phyloP scores from a whole-genome alignment of 2,888 invertebrate species.

The Opisthograptis luteolata region DNA sequence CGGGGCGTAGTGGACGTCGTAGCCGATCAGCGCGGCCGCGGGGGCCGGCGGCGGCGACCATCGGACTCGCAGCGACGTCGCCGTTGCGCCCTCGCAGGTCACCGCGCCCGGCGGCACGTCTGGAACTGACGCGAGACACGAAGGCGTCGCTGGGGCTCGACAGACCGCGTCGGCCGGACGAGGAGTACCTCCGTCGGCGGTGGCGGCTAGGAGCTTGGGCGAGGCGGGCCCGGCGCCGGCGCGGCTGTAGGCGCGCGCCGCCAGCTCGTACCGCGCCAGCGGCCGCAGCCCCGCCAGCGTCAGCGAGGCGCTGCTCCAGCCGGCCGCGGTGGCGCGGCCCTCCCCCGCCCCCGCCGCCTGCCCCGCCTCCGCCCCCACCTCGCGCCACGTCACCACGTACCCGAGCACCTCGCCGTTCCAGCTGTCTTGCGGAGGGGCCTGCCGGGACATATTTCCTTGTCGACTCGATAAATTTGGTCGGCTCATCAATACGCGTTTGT shows the following conservation, averaged over 20 bases:
- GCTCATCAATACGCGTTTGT: background rate
- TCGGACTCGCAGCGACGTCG: slow-evolving; percentile 89
- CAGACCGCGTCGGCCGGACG: no score
- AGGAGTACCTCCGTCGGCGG: slow-evolving; percentile 91
- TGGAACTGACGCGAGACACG: slow-evolving; percentile 81
- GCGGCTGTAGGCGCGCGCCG: slow-evolving; percentile 86
- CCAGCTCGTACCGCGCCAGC: slow-evolving; percentile 60
- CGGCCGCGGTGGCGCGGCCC: slow-evolving; percentile 43
- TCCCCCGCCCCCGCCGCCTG: slow-evolving; percentile 55
- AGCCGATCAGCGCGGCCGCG: slow-evolving; percentile 88
- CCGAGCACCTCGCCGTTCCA: slow-evolving; percentile 91
- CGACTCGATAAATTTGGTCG: background rate
- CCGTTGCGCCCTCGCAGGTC: slow-evolving; percentile 87
- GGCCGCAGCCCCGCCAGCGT: slow-evolving; percentile 34
- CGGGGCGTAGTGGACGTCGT: slow-evolving; percentile 91
- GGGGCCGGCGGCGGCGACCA: slow-evolving; percentile 86
- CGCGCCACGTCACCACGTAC: slow-evolving; percentile 87
- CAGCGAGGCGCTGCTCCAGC: no score
- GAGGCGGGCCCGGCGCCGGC: slow-evolving; percentile 90
- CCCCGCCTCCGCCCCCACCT: slow-evolving; percentile 43
- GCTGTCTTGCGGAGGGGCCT: slow-evolving; percentile 86
- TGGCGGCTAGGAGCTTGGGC: slow-evolving; percentile 87
- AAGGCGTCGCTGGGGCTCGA: no score
- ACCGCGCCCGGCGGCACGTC: slow-evolving; percentile 88
- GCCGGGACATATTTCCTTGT: background rate